Conservation (phyloP, 2,797 vertebrate genomes). For the Karalla daura region DNA sequence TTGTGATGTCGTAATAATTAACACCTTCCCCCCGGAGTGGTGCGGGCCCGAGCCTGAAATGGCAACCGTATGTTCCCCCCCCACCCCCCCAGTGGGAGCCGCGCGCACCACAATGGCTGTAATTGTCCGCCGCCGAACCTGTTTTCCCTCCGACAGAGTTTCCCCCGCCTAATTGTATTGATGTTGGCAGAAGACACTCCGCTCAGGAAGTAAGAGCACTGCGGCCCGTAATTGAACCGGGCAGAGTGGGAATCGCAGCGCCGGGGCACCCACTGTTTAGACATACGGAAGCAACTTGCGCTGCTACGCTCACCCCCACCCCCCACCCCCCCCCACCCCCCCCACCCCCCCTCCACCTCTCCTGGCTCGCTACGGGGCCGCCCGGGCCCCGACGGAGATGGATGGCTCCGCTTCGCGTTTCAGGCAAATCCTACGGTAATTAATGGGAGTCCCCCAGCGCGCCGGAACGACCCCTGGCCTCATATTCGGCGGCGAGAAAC, state of each 20-base stretch:
- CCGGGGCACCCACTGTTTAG: conserved; percentile 54
- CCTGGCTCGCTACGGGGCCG: too few species aligned
- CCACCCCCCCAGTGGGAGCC: conserved; percentile 5
- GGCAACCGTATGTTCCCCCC: conserved; percentile 54
- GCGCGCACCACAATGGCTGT: conserved; percentile 28
- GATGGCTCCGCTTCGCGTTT: conserved; percentile 57
- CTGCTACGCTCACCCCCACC: conserved; percentile 53
- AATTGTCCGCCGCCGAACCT: conserved; percentile 65
- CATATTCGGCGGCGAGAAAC: conserved; percentile 27
- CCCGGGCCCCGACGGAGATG: conserved; percentile 55
- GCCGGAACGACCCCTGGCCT: conserved; percentile 51
- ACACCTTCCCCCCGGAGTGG: conserved; percentile 21
- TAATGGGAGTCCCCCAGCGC: conserved; percentile 47
- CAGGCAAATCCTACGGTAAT: conserved; percentile 57
- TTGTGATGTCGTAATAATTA: conserved; percentile 33
- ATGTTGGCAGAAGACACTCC: conserved; percentile 63
- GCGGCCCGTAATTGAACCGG: conserved; percentile 58
- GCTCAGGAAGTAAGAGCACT: conserved; percentile 64
- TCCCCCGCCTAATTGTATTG: conserved; percentile 75
- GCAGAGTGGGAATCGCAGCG: conserved; percentile 57
- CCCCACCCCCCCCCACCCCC: too few species aligned
- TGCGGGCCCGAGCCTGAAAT: conserved; percentile 45
- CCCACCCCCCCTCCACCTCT: too few species aligned
- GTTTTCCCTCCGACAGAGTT: conserved; percentile 58
- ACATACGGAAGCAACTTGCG: conserved; percentile 75